Percentiles rank a stretch among this genome's conserved stretches.
Evolutionary conservation across 2,797 vertebrate genomes (phyloP).

Genomic region (Triplophysa bombifrons): DNA sequence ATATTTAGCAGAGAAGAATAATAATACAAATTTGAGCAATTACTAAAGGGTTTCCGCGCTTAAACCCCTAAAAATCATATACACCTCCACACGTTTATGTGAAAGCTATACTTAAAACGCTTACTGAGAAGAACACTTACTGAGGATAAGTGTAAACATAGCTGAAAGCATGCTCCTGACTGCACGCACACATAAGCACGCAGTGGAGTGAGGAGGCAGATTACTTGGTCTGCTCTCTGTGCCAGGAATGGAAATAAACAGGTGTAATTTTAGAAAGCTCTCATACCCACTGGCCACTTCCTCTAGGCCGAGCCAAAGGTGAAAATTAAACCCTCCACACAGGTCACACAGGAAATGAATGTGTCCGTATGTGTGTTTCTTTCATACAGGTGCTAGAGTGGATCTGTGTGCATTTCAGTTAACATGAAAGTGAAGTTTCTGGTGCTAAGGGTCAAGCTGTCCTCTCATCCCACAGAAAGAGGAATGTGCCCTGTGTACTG

Average conservation of each 20-base stretch:
- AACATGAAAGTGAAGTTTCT: slow-evolving; percentile 34
- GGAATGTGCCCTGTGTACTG: slow-evolving; percentile 44
- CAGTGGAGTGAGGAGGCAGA: slow-evolving; percentile 68
- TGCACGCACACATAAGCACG: slow-evolving; percentile 36
- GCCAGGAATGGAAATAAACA: slow-evolving; percentile 73
- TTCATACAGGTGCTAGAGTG: slow-evolving; percentile 19
- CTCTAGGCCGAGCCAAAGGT: slow-evolving; percentile 50
- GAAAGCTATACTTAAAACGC: slow-evolving; percentile 25
- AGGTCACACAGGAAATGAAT: slow-evolving; percentile 10
- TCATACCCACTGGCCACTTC: slow-evolving; percentile 60
- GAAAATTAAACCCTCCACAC: slow-evolving; percentile 44
- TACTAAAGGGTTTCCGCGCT: no score
- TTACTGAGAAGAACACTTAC: slow-evolving; percentile 3
- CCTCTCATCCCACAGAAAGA: slow-evolving; percentile 53
- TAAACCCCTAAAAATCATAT: neutral
- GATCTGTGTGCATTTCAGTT: slow-evolving; percentile 7
- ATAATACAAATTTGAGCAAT: no score
- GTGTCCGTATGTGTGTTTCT: neutral
- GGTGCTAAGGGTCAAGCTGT: slow-evolving; percentile 46
- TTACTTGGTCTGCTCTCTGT: slow-evolving; percentile 64
- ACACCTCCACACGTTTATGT: neutral
- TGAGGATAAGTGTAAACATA: slow-evolving; percentile 12
- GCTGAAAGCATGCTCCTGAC: slow-evolving; percentile 4
- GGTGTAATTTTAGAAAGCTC: slow-evolving; percentile 77
- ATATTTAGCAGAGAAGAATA: no score